Evolutionary conservation across 2,797 vertebrate species (phyloP).

Genomic region (Gadopsis marmoratus): DNA sequence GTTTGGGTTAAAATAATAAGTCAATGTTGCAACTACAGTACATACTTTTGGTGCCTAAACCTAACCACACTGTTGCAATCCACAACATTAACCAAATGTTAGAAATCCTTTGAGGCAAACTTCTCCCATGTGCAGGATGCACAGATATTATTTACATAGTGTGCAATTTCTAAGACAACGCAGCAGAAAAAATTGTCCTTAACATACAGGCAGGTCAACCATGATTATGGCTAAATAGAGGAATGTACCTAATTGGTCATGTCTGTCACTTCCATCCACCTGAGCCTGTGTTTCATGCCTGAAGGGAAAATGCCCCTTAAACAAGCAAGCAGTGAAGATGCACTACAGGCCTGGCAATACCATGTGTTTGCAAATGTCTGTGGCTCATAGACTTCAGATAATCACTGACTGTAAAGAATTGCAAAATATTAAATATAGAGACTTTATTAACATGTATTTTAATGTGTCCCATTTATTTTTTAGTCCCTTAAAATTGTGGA

Average conservation of each 20-base stretch:
- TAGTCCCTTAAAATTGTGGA: neutral
- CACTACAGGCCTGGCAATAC: neutral
- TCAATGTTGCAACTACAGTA: too few species aligned
- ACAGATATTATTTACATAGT: neutral
- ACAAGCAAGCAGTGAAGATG: neutral
- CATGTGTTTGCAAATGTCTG: neutral
- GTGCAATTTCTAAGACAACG: neutral
- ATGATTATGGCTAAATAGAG: neutral
- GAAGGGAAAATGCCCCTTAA: neutral
- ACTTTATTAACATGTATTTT: neutral
- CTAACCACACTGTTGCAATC: too few species aligned
- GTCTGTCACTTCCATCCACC: neutral
- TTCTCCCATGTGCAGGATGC: neutral
- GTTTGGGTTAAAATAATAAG: too few species aligned
- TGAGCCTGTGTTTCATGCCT: neutral
- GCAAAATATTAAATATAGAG: neutral
- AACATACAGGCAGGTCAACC: neutral
- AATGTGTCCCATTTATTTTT: neutral
- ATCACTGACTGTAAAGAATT: neutral
- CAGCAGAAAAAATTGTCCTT: neutral
- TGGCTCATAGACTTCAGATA: neutral
- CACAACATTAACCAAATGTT: too few species aligned
- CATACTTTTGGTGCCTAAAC: too few species aligned
- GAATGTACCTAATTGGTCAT: neutral
- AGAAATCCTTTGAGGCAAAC: too few species aligned